phyloP scores from a whole-genome alignment of 1,140 invertebrate genomes.

The Papilio dardanus region DNA sequence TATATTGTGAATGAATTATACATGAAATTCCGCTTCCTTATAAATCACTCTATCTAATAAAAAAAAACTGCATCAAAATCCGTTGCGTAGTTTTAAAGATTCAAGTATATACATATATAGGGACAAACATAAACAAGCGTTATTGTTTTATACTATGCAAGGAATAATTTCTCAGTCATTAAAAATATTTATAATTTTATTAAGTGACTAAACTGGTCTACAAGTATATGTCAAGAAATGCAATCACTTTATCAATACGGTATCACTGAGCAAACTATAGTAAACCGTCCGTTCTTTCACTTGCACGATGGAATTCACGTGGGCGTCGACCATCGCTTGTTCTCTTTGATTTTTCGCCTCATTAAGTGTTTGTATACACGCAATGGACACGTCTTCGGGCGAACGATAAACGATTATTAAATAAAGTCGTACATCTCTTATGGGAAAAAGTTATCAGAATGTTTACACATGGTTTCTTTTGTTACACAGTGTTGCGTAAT shows the following conservation, averaged over 20 bases:
- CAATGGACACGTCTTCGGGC: slow-evolving; percentile 57
- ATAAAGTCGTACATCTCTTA: slow-evolving; percentile 54
- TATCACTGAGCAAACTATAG: slow-evolving; percentile 38
- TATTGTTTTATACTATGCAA: too few relatives aligned
- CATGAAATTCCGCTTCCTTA: too few relatives aligned
- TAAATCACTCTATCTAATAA: too few relatives aligned
- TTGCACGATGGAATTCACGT: slow-evolving; percentile 55
- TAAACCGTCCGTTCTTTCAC: slow-evolving; percentile 3
- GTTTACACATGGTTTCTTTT: slow-evolving; percentile 56
- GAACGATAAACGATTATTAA: slow-evolving; percentile 63
- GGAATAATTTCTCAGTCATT: too few relatives aligned
- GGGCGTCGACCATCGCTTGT: slow-evolving; percentile 59
- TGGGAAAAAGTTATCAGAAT: slow-evolving; percentile 66
- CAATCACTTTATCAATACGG: slow-evolving; percentile 35
- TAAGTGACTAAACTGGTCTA: not conserved
- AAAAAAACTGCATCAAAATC: too few relatives aligned
- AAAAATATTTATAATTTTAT: not conserved
- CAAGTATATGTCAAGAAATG: not conserved
- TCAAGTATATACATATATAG: too few relatives aligned
- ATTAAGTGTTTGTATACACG: slow-evolving; percentile 73
- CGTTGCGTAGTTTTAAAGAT: too few relatives aligned
- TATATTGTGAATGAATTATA: too few relatives aligned
- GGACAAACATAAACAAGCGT: too few relatives aligned
- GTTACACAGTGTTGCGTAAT: slow-evolving; percentile 40
- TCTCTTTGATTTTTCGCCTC: slow-evolving; percentile 71